Evolutionary conservation across 2,888 invertebrate genomes (phyloP).

Genomic region (Agonopterix subpropinquella): DNA sequence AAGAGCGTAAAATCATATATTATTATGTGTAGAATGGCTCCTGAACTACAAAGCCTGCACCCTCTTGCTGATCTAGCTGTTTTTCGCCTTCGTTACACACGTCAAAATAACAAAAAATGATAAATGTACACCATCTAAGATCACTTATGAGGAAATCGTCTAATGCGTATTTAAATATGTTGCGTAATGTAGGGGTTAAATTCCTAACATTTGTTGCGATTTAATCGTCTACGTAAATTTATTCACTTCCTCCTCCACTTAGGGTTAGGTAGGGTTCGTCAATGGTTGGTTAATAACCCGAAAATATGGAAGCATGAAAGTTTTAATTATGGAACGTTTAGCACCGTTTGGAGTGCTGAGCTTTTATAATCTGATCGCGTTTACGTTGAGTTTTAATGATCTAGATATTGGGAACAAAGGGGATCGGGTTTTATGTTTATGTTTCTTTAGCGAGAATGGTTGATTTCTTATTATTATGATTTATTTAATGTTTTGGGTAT

Average conservation of each 20-base stretch:
- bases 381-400: not conserved
- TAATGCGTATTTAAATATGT: constrained; percentile 62
- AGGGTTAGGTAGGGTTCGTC: constrained; percentile 19
- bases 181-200: constrained; percentile 27
- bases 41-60: not conserved
- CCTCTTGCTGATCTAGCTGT: constrained; percentile 52
- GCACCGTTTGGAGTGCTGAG: constrained; percentile 30
- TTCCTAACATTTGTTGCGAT: constrained; percentile 19
- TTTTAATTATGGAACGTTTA: constrained; percentile 50
- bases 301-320: constrained; percentile 50
- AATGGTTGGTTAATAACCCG: constrained; percentile 50
- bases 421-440: too few relatives aligned
- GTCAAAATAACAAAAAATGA: constrained; percentile 68
- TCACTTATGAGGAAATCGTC: constrained; percentile 46
- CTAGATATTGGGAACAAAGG: not conserved
- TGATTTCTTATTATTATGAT: too few relatives aligned
- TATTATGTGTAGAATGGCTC: too few relatives aligned
- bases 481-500: too few relatives aligned
- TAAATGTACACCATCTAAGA: constrained; percentile 31
- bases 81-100: constrained; percentile 70
- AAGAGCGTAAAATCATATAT: too few relatives aligned
- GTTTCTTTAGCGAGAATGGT: too few relatives aligned
- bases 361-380: constrained; percentile 22
- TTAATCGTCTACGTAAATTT: constrained; percentile 51
- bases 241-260: constrained; percentile 31